Evolutionary conservation across 2,797 vertebrate species (phyloP).

Genomic region (Xiphorhynchus erythropygius): DNA sequence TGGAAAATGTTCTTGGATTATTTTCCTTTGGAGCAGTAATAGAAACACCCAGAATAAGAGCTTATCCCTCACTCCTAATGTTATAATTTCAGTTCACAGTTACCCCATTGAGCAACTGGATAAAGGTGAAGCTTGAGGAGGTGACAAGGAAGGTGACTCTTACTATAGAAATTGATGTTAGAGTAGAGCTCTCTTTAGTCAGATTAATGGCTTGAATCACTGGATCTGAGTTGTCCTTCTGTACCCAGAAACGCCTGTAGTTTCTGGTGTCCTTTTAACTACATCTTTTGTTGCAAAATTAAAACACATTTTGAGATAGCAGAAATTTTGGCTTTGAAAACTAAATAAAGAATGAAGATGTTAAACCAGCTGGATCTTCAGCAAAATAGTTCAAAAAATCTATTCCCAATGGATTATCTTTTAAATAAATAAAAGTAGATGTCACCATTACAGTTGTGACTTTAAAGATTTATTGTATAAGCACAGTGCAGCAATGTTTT

Average conservation of each 20-base stretch:
- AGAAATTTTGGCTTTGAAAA: neutral
- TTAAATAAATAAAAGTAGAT: neutral
- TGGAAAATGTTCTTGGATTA: neutral
- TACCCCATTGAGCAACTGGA: neutral
- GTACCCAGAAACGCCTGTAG: neutral
- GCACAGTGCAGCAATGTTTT: neutral
- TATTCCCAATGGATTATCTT: neutral
- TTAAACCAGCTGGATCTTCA: neutral
- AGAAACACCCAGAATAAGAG: neutral
- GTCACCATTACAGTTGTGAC: neutral
- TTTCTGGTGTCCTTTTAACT: neutral
- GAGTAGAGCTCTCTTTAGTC: neutral
- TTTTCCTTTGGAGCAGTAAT: neutral
- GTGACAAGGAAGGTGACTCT: conserved; percentile 37
- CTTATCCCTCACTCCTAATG: neutral
- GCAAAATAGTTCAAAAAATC: neutral
- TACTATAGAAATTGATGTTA: conserved; percentile 16
- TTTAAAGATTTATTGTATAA: neutral
- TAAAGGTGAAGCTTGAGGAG: conserved; percentile 12
- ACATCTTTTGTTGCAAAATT: neutral
- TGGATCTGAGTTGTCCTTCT: neutral
- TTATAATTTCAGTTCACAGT: neutral
- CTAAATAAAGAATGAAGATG: neutral
- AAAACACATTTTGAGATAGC: neutral
- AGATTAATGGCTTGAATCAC: conserved; percentile 41